Conservation (phyloP, 1,140 invertebrate genomes). For the Teleopsis dalmanni region DNA sequence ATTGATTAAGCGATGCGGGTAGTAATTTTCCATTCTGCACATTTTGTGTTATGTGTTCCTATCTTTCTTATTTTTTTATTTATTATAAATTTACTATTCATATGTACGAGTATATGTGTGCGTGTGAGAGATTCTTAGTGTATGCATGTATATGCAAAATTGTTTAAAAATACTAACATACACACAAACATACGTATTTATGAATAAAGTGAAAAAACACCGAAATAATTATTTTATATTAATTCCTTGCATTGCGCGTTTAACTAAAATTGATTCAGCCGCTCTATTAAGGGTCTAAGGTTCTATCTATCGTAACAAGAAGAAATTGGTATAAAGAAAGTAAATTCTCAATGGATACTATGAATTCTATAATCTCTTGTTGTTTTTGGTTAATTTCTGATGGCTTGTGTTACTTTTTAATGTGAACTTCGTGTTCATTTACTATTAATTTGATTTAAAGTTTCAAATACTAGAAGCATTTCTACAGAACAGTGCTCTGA, state of each 20-base stretch:
- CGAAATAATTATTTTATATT: background rate
- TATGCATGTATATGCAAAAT: no score
- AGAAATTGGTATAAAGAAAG: background rate
- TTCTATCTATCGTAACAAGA: background rate
- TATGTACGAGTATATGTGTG: background rate
- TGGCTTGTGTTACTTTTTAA: no score
- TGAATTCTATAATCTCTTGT: background rate
- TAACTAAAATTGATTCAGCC: no score
- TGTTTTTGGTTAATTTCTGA: no score
- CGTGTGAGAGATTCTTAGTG: background rate
- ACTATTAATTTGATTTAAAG: no score
- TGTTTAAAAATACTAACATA: background rate
- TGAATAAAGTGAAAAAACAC: background rate
- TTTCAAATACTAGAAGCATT: no score
- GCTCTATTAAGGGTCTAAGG: no score
- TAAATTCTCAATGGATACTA: background rate
- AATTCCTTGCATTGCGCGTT: background rate
- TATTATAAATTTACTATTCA: background rate
- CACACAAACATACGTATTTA: background rate
- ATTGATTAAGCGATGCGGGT: conserved; percentile 11
- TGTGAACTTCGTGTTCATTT: no score
- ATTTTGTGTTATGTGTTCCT: background rate
- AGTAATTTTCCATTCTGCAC: conserved; percentile 10
- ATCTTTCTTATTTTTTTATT: background rate
- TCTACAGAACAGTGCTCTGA: no score